phyloP scores from a whole-genome alignment of 2,888 invertebrate genomes.

The Microctonus aethiopoides region DNA sequence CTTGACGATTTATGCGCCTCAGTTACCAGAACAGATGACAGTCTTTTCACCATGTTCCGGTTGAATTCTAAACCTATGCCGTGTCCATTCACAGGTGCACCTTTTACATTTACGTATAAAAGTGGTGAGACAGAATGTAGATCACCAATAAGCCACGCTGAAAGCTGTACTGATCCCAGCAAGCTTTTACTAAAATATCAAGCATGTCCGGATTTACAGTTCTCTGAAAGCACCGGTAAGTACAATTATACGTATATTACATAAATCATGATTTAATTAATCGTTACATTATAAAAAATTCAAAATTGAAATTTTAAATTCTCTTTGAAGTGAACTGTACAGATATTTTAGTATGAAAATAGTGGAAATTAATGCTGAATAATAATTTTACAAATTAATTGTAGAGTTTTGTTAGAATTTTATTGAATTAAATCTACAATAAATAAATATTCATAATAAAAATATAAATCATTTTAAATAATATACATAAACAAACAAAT shows the following conservation, averaged over 20 bases:
- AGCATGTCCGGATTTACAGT: slow-evolving; percentile 83
- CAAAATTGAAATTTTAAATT: too few relatives aligned
- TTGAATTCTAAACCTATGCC: slow-evolving; percentile 75
- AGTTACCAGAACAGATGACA: slow-evolving; percentile 77
- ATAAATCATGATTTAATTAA: too few relatives aligned
- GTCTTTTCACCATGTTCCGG: slow-evolving; percentile 81
- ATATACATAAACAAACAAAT: too few relatives aligned
- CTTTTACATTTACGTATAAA: slow-evolving; percentile 85
- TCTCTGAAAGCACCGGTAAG: slow-evolving; percentile 83
- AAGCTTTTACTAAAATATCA: slow-evolving; percentile 84
- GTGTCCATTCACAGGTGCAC: slow-evolving; percentile 85
- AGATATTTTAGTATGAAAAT: too few relatives aligned
- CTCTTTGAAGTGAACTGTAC: too few relatives aligned
- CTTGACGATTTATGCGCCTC: slow-evolving; percentile 75
- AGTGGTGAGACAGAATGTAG: slow-evolving; percentile 79
- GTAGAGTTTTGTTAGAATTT: too few relatives aligned
- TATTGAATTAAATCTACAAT: too few relatives aligned
- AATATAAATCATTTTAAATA: too few relatives aligned
- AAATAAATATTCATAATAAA: too few relatives aligned
- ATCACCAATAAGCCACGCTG: slow-evolving; percentile 82
- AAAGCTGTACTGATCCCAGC: slow-evolving; percentile 87
- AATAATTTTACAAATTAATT: too few relatives aligned
- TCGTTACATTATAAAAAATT: too few relatives aligned
- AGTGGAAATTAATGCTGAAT: too few relatives aligned
- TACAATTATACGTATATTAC: slow-evolving; percentile 34